These are phyloP conservation scores for Cydia strobilella DNA, from an alignment of 1,140 invertebrate species.

Conservation along the genomic window DNA sequence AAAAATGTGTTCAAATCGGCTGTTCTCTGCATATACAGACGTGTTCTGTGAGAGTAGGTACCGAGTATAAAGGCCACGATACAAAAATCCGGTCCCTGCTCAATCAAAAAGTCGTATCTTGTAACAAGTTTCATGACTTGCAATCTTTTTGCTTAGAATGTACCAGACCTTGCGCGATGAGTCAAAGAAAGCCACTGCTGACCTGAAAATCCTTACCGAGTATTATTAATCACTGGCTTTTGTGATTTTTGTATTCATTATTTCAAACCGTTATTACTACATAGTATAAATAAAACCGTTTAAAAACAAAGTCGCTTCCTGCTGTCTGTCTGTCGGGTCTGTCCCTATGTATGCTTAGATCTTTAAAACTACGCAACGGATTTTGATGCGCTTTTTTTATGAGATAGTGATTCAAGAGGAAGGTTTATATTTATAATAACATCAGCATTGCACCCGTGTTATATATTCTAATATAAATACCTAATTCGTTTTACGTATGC, in stretches of 20 bases:
- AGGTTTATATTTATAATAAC: no score
- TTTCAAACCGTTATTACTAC: neutral
- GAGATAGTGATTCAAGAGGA: no score
- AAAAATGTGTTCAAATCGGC: no score
- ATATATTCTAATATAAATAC: no score
- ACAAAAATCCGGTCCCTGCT: conserved; percentile 21
- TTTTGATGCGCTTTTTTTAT: no score
- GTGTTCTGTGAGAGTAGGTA: neutral
- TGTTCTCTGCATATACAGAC: neutral
- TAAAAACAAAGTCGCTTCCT: no score
- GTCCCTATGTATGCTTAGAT: no score
- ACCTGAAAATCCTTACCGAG: conserved; percentile 19
- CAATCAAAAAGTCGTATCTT: neutral
- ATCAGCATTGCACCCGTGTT: no score
- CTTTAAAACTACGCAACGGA: no score
- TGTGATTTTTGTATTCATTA: neutral
- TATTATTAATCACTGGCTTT: conserved; percentile 3
- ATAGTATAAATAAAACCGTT: no score
- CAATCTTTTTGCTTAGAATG: neutral
- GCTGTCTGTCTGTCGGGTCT: no score
- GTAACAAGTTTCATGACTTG: neutral
- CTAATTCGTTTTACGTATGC: no score
- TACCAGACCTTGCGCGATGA: conserved; percentile 29
- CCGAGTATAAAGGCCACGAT: conserved; percentile 17
- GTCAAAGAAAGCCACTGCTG: conserved; percentile 22